Evolutionary conservation across 2,888 invertebrate species (phyloP).

Genomic region (Hydraecia micacea): DNA sequence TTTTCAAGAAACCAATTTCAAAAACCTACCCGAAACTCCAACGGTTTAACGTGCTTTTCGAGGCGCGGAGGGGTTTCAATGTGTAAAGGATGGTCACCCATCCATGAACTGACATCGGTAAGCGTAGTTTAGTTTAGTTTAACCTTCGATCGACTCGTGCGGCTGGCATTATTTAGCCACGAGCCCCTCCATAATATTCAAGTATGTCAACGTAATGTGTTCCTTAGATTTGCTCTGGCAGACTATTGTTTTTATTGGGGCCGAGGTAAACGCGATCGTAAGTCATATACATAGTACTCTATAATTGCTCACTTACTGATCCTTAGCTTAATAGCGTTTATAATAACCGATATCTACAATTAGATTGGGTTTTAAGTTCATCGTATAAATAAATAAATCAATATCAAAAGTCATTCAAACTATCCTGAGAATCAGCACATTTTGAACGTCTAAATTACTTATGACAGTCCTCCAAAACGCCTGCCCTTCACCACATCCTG

Average conservation of each 20-base stretch:
- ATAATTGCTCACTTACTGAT: conserved; percentile 20
- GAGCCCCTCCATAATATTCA: neutral
- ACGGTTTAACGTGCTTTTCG: neutral
- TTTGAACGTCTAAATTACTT: neutral
- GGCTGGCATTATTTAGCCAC: neutral
- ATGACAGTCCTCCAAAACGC: neutral
- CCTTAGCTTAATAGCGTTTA: neutral
- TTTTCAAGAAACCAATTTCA: neutral
- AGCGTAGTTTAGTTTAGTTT: neutral
- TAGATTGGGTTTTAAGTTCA: neutral
- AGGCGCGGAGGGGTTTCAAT: no score
- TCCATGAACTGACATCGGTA: neutral
- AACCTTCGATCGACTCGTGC: neutral
- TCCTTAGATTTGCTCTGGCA: conserved; percentile 29
- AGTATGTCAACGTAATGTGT: conserved; percentile 23
- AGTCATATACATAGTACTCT: conserved; percentile 15
- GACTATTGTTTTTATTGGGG: conserved; percentile 51
- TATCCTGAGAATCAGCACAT: neutral
- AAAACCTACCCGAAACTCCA: neutral
- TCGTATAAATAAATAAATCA: neutral
- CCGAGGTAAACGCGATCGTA: conserved; percentile 53
- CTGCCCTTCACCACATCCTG: no score
- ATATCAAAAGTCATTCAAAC: neutral
- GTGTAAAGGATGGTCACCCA: neutral
- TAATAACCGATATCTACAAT: neutral